Percentiles rank a stretch among this genome's conserved stretches.
phyloP scores from a whole-genome alignment of 1,140 invertebrate species.

The Calephelis virginiensis region DNA sequence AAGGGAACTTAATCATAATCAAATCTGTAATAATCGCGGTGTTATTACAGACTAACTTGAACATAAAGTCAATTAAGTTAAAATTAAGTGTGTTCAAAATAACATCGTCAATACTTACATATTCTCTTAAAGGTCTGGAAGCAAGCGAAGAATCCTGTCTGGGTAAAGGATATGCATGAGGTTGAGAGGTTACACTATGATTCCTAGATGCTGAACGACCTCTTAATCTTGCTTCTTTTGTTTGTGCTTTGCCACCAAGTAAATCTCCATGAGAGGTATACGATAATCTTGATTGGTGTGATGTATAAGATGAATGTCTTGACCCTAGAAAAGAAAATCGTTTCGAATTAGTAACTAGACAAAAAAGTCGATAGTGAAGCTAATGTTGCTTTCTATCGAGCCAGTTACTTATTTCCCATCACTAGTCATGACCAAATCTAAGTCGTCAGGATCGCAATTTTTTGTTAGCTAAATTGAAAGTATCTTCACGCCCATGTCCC shows the following conservation, averaged over 20 bases:
- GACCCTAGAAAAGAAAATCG: conserved; percentile 80
- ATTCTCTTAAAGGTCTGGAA: conserved; percentile 85
- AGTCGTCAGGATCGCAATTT: too few relatives aligned
- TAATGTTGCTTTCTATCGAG: too few relatives aligned
- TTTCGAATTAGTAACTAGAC: not conserved
- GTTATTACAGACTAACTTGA: too few relatives aligned
- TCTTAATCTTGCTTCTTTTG: conserved; percentile 90
- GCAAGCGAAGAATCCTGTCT: conserved; percentile 82
- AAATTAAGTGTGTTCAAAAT: too few relatives aligned
- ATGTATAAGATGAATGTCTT: conserved; percentile 95
- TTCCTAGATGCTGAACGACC: conserved; percentile 85
- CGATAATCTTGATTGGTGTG: conserved; percentile 93
- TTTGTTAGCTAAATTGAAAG: too few relatives aligned
- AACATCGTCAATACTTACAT: conserved; percentile 77
- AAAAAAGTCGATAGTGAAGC: not conserved
- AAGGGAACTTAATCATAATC: too few relatives aligned
- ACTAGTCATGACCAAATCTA: too few relatives aligned
- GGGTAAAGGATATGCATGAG: conserved; percentile 82
- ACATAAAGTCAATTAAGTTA: too few relatives aligned
- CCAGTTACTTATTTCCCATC: too few relatives aligned
- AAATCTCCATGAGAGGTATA: conserved; percentile 96
- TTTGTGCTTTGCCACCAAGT: conserved; percentile 85
- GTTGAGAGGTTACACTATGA: conserved; percentile 80
- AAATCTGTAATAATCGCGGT: too few relatives aligned
- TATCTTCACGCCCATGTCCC: too few relatives aligned